Base-by-base conservation (phyloP, 2,797 vertebrate genomes). In the Emys orbicularis region DNA sequence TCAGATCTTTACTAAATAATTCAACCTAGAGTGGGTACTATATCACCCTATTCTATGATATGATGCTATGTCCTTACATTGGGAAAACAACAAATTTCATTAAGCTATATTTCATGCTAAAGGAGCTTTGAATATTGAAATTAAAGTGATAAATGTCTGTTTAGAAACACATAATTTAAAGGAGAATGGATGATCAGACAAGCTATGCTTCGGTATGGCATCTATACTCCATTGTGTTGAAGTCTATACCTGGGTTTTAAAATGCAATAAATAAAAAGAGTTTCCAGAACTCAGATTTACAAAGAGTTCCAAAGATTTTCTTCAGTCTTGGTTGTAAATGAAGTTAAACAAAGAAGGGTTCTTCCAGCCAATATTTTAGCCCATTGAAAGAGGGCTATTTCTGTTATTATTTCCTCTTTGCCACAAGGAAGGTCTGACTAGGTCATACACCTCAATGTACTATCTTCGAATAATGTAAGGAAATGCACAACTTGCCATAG, bases 1-100 rank as follows among this genome's bases (percentile, higher is more conserved):
- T 93, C 44, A 10, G 34, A 79, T 92, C 50, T 92, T 92, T 94
- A 80, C 54, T 88, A 94, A 96, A 95, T 95, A 88, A 92, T 89
- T 91, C 56, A 88, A 23, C 90, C 54, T 4, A 1, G 50, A 74
- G 15, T 16, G 68, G 72, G 19, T 65, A 77, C 54, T 72, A 11
- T 49, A 89, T 82, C 72, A 57, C 82, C 44, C 0, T 1, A 80
- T 5, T 87, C 8, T 74, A 5, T 84, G 49, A 83, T 80, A 56
- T 34, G 50, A 49, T 44, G n/a, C 34, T 90, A 56, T 65, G 89
- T 88, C 79, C 23, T 56, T 29, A 21, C 77, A 2, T 0, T 61
- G 77, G 81, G 37, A 93, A 93, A 87, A 56, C 19, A 86, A 44
- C 12, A 37, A 54, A 92, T 89, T 83, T 84, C 12, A 81, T 83